Evolutionary conservation across 2,888 invertebrate genomes (phyloP).

Genomic region (Pristionchus exspectatus): DNA sequence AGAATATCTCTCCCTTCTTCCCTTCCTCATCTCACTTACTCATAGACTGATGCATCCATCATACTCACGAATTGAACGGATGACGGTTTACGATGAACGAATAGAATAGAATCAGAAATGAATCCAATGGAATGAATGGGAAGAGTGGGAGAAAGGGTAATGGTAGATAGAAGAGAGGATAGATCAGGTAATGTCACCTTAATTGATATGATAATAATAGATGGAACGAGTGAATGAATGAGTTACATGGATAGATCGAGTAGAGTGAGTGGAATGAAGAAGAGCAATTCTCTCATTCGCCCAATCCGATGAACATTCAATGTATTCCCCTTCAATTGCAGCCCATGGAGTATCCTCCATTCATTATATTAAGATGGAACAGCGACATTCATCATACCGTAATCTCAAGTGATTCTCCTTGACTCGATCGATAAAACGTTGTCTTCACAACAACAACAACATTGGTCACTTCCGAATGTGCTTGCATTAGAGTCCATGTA

Average conservation of each 20-base stretch:
- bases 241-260: conserved; percentile 14
- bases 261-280: neutral
- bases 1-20: neutral
- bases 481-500: conserved; percentile 65
- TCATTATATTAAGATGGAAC: neutral
- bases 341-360: conserved; percentile 50
- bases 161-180: conserved; percentile 4
- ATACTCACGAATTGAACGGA: conserved; percentile 35
- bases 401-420: conserved; percentile 63
- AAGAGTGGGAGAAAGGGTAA: neutral
- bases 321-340: conserved; percentile 13
- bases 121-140: conserved; percentile 43
- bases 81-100: neutral
- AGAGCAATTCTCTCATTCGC: conserved; percentile 36
- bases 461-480: conserved; percentile 59
- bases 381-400: conserved; percentile 10
- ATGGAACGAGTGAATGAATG: neutral
- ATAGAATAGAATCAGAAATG: conserved; percentile 29
- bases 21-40: conserved; percentile 31
- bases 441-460: conserved; percentile 61
- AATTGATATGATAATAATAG: neutral
- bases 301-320: conserved; percentile 19
- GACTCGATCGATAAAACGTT: conserved; percentile 64
- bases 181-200: conserved; percentile 48
- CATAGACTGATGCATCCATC: neutral